phyloP scores from a whole-genome alignment of 2,797 vertebrate species.

The Leuciscus waleckii region DNA sequence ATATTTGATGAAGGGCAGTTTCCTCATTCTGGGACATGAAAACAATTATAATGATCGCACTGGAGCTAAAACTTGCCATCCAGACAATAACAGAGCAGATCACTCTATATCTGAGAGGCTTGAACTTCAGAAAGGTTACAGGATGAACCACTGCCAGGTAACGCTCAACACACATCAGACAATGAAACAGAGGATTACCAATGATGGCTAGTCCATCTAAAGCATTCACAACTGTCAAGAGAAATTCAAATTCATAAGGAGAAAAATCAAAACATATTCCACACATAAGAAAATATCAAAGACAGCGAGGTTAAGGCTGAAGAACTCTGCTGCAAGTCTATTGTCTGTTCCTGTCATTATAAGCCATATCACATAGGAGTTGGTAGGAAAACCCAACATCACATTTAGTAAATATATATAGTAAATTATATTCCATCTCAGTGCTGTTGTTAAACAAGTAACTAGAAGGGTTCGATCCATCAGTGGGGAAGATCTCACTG shows the following conservation, averaged over 20 bases:
- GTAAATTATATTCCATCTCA: too few species aligned
- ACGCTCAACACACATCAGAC: conserved; percentile 40
- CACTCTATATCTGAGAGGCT: conserved; percentile 54
- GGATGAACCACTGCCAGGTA: conserved; percentile 54
- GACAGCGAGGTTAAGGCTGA: neutral
- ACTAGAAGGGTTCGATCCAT: neutral
- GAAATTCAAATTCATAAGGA: neutral
- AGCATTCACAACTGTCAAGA: neutral
- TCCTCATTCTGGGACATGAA: neutral
- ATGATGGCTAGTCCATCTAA: neutral
- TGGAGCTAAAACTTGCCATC: neutral
- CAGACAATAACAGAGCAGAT: conserved; percentile 36
- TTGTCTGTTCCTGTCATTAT: conserved; percentile 1
- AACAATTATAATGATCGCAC: neutral
- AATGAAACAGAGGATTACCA: conserved; percentile 36
- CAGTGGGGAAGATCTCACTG: neutral
- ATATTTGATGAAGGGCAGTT: neutral
- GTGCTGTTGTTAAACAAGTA: neutral
- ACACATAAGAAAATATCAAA: neutral
- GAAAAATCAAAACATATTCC: rapidly evolving
- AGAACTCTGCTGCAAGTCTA: conserved; percentile 9
- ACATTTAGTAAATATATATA: neutral
- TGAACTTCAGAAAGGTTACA: conserved; percentile 48
- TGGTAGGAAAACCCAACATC: neutral
- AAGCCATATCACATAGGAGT: conserved; percentile 23